Evolutionary conservation across 2,113 vertebrate genomes (phyloP).

Genomic region (Cranoglanis bouderius): DNA sequence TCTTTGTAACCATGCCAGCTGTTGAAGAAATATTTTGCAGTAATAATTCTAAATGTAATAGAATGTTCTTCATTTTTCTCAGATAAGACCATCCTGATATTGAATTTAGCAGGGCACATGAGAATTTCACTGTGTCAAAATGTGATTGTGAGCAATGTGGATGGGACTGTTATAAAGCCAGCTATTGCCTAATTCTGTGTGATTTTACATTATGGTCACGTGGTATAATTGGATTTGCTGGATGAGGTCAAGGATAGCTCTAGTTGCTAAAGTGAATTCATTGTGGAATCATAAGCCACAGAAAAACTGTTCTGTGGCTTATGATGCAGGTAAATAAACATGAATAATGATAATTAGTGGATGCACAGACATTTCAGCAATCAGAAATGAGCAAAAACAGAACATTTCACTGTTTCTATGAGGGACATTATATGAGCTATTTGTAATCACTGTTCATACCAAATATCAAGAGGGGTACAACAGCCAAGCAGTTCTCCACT

Average conservation of each 20-base stretch:
- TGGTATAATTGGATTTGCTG: neutral
- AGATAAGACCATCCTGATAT: conserved; percentile 44
- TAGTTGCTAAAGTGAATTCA: neutral
- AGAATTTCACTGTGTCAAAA: conserved; percentile 1
- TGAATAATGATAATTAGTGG: too few relatives aligned
- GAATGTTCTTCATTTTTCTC: conserved; percentile 42
- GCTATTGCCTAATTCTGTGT: neutral
- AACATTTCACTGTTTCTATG: neutral
- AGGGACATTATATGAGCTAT: neutral
- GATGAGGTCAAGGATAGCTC: neutral
- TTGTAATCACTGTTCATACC: neutral
- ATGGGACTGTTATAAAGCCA: neutral
- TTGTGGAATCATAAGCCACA: neutral
- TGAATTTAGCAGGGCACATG: conserved; percentile 2
- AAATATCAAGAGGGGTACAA: neutral
- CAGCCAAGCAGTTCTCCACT: neutral
- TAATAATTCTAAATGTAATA: conserved; percentile 63
- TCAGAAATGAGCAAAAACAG: neutral
- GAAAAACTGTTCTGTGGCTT: too few relatives aligned
- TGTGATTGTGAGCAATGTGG: neutral
- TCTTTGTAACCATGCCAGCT: conserved; percentile 63
- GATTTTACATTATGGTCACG: neutral
- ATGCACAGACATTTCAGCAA: too few relatives aligned
- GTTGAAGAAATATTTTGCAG: conserved; percentile 68
- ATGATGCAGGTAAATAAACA: too few relatives aligned